Percentiles rank a stretch among this genome's conserved stretches.
Evolutionary conservation across 2,113 vertebrate genomes (phyloP).

Genomic region (Galemys pyrenaicus): DNA sequence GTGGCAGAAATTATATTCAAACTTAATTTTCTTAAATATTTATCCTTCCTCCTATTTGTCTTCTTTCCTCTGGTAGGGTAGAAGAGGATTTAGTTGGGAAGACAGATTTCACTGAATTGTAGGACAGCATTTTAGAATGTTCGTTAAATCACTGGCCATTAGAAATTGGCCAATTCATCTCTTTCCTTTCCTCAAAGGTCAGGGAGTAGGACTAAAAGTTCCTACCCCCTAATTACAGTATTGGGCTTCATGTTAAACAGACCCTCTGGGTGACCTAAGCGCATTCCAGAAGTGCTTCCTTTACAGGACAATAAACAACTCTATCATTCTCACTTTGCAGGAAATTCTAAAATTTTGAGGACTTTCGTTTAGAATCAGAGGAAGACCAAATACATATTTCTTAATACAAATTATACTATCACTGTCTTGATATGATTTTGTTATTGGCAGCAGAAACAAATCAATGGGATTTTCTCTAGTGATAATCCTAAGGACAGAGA

Average conservation of each 20-base stretch:
- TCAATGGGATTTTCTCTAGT: background rate
- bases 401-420: background rate
- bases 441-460: background rate
- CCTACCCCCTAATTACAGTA: background rate
- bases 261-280: background rate
- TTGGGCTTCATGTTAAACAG: no score
- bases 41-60: background rate
- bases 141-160: background rate
- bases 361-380: no score
- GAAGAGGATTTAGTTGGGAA: background rate
- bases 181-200: background rate
- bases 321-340: background rate
- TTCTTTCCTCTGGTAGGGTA: background rate
- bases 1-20: background rate
- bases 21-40: background rate
- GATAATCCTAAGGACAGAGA: background rate
- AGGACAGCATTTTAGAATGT: background rate
- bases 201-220: background rate
- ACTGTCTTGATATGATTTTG: background rate
- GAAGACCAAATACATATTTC: background rate
- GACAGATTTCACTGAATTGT: background rate
- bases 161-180: no score
- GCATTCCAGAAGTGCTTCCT: background rate
- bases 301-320: background rate
- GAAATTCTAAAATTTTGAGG: no score